phyloP scores from a whole-genome alignment of 2,888 invertebrate genomes.

The Raillietiella orientalis region DNA sequence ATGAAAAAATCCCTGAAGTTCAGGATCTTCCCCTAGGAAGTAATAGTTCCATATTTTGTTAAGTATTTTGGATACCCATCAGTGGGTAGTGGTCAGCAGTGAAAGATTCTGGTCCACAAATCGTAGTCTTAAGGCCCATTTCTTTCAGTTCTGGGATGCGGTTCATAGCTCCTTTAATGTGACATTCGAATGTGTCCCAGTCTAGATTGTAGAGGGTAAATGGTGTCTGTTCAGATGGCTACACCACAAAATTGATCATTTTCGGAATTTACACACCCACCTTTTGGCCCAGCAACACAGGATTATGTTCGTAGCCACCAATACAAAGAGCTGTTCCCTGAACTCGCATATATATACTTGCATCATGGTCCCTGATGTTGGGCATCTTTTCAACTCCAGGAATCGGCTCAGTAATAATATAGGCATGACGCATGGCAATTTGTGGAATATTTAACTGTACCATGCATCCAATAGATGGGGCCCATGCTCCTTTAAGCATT shows the following conservation, averaged over 20 bases:
- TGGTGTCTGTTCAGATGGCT: too few species aligned
- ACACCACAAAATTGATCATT: too few species aligned
- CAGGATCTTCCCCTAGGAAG: slow-evolving; percentile 12
- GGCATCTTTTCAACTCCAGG: slow-evolving; percentile 38
- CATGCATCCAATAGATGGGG: slow-evolving; percentile 31
- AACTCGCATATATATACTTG: slow-evolving; percentile 41
- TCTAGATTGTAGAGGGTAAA: slow-evolving; percentile 61
- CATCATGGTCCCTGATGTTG: slow-evolving; percentile 58
- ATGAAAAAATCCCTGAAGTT: slow-evolving; percentile 33
- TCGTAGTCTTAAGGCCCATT: slow-evolving; percentile 47
- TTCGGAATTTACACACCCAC: not conserved
- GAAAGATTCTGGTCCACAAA: slow-evolving; percentile 70
- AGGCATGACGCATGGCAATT: slow-evolving; percentile 57
- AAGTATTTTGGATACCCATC: slow-evolving; percentile 22
- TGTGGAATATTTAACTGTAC: slow-evolving; percentile 35
- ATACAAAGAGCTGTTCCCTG: slow-evolving; percentile 49
- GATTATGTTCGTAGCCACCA: slow-evolving; percentile 64
- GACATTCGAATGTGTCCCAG: slow-evolving; percentile 46
- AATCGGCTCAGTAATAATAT: slow-evolving; percentile 45
- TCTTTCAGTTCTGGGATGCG: slow-evolving; percentile 36
- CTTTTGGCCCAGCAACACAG: slow-evolving; percentile 28
- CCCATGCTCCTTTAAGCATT: slow-evolving; percentile 35
- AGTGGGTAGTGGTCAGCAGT: slow-evolving; percentile 70
- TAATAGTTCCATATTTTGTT: slow-evolving; percentile 1
- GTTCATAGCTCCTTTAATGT: slow-evolving; percentile 29